These are phyloP conservation scores for Cotesia congregata DNA, from an alignment of 2,888 invertebrate genomes.

Conservation along the genomic window DNA sequence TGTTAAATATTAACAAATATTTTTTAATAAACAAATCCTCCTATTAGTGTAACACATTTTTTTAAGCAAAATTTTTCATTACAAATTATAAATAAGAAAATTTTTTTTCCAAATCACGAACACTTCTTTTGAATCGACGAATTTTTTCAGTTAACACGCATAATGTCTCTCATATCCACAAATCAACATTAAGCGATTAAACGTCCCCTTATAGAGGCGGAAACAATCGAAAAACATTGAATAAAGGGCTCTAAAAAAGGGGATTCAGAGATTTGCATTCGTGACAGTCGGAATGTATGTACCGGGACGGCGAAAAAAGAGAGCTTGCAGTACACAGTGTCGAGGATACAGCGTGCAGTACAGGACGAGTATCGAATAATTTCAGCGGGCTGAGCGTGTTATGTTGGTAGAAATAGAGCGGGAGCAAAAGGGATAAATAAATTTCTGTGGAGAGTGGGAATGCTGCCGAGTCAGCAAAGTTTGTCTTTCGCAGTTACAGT, in stretches of 20 bases:
- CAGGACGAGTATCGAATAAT: not conserved
- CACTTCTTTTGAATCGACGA: too few relatives aligned
- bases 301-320: not conserved
- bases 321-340: not conserved
- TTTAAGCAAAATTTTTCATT: too few relatives aligned
- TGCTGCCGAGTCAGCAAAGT: slow-evolving; percentile 23
- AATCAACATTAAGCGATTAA: slow-evolving; percentile 15
- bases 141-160: too few relatives aligned
- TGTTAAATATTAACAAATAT: too few relatives aligned
- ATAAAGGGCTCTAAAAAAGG: not conserved
- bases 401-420: slow-evolving; percentile 1
- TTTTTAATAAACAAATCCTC: too few relatives aligned
- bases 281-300: slow-evolving; percentile 9
- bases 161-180: not conserved
- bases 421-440: not conserved
- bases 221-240: not conserved
- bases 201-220: not conserved
- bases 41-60: too few relatives aligned
- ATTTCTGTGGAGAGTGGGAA: slow-evolving; percentile 14
- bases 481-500: slow-evolving; percentile 9
- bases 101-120: too few relatives aligned
- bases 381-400: slow-evolving; percentile 41
- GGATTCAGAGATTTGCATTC: slow-evolving; percentile 9
- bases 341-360: not conserved
- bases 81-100: too few relatives aligned